Evolutionary conservation across 2,797 vertebrate genomes (phyloP).

Genomic region (Loris lydekkerianus): DNA sequence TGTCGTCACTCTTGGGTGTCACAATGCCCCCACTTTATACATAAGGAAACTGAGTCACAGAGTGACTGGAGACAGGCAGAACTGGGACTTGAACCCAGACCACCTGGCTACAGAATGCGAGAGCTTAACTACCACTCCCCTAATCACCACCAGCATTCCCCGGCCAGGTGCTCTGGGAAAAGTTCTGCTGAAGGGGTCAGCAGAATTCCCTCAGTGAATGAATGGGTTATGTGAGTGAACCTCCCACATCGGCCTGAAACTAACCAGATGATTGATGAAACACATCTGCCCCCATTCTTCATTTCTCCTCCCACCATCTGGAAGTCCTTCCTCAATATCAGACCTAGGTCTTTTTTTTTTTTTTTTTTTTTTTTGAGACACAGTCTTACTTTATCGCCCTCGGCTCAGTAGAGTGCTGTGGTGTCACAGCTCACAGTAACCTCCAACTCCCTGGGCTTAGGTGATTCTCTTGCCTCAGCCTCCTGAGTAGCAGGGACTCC

Average conservation of each 20-base stretch:
- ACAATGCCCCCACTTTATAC: background rate
- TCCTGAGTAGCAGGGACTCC: too few species aligned
- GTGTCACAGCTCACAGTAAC: too few species aligned
- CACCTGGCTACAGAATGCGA: background rate
- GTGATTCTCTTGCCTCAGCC: too few species aligned
- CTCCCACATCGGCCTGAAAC: background rate
- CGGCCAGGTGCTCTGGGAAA: too few species aligned
- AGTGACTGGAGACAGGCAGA: background rate
- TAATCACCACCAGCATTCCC: too few species aligned
- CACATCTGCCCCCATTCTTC: background rate
- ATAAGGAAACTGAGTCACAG: background rate
- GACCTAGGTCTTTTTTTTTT: background rate
- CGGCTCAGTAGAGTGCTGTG: too few species aligned
- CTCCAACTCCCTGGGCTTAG: too few species aligned
- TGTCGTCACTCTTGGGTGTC: background rate
- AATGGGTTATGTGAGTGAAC: background rate
- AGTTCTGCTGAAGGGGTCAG: too few species aligned
- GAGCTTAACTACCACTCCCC: background rate
- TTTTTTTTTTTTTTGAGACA: too few species aligned
- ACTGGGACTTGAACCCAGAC: background rate
- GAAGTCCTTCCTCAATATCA: background rate
- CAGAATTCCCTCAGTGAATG: background rate
- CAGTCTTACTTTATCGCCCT: too few species aligned
- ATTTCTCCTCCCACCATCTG: background rate
- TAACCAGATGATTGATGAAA: accelerated